phyloP scores from a whole-genome alignment of 2,888 invertebrate genomes.

The Ptychoptera contaminata region DNA sequence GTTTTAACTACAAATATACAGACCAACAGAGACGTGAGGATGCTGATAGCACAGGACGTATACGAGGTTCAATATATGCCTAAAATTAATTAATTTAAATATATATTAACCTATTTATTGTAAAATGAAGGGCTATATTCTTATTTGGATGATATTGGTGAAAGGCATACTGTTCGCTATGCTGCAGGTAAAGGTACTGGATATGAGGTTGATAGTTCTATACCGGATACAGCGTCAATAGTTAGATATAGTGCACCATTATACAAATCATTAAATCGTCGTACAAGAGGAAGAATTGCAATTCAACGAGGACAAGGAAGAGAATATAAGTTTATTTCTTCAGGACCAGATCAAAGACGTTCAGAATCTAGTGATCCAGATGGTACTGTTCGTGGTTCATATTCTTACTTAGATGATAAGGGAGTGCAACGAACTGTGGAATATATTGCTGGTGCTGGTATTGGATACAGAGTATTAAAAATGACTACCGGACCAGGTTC shows the following conservation, averaged over 20 bases:
- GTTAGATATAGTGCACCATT: constrained; percentile 48
- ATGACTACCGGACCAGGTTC: constrained; percentile 45
- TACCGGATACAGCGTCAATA: constrained; percentile 42
- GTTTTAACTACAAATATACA: constrained; percentile 48
- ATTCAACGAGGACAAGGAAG: constrained; percentile 57
- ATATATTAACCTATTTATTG: neutral
- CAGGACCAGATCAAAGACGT: constrained; percentile 60
- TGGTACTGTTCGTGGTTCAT: constrained; percentile 58
- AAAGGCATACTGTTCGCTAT: constrained; percentile 58
- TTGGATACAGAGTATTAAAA: constrained; percentile 58
- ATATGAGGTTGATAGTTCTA: constrained; percentile 58
- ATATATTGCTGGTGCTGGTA: constrained; percentile 63
- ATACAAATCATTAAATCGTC: constrained; percentile 41
- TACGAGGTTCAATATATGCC: constrained; percentile 33
- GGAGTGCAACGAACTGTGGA: constrained; percentile 61
- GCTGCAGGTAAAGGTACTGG: constrained; percentile 61
- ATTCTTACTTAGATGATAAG: constrained; percentile 63
- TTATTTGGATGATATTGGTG: constrained; percentile 59
- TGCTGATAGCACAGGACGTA: constrained; percentile 43
- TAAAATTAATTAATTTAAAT: neutral
- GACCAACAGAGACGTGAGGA: constrained; percentile 52
- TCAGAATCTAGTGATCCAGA: constrained; percentile 56
- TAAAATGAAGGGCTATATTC: constrained; percentile 42
- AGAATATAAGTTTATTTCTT: constrained; percentile 52
- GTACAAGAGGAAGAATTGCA: constrained; percentile 50